Evolutionary conservation across 2,888 invertebrate species (phyloP), one percentile per base, ranked within the genome.

Genomic region (Agrochola litura): DNA sequence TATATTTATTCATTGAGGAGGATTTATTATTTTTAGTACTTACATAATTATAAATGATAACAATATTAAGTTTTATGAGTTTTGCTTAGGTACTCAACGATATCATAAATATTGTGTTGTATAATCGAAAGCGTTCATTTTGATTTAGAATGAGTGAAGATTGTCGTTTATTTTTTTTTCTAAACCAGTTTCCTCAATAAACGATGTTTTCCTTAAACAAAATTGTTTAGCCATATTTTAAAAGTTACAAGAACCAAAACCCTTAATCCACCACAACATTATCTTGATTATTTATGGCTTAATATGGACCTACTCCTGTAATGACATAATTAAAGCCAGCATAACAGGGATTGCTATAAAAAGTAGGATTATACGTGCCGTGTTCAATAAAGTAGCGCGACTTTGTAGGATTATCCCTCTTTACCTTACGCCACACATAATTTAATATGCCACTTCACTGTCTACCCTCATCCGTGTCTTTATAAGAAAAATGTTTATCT

Each of bases 371-470:
- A 72, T 89, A 89, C 85, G 89, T 87, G 89, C 86, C 90, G 79
- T 91, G 93, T 93, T 92, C 90, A 91, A 93, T 94, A 94, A 95
- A 94, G 93, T 90, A 92, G 91, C 91, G 90, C 91, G 92, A 94
- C 91, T 93, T 93, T 91, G 90, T 81, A 84, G 94, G 95, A 95
- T 96, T 96, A 96, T 95, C 96, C 95, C 94, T 95, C 92, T 93
- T 95, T 95, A 94, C 95, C 92, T 94, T 90, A 88, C 90, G 94
- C 92, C 91, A 92, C 92, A 94, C 93, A 95, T 95, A 95, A 95
- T 95, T 95, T 95, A 95, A 95, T 93, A 91, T 94, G 95, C 92
- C 95, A 94, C 90, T 93, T 93, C 89, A 88, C 92, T 95, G 95
- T 95, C 87, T 91, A 95, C 95, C 95, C 95, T 94, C 90, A 92